A percentile compares a stretch with the other conserved stretches of the same genome.
Evolutionary conservation across 1,140 invertebrate genomes (phyloP).

Genomic region (Calephelis virginiensis): DNA sequence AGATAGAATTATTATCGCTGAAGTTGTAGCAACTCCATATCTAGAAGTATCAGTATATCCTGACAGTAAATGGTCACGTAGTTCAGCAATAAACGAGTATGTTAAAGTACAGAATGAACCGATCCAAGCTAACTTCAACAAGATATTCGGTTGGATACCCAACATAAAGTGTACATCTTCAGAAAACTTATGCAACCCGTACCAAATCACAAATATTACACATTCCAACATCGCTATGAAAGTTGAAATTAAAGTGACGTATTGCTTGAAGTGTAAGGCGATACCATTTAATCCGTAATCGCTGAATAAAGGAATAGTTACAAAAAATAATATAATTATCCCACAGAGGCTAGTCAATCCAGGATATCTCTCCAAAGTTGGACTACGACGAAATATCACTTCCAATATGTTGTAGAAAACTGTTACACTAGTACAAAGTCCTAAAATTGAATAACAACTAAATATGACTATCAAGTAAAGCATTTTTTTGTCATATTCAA

Average conservation of each 20-base stretch:
- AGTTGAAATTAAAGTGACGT: conserved; percentile 36
- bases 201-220: conserved; percentile 52
- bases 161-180: conserved; percentile 71
- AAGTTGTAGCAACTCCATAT: not conserved
- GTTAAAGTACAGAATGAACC: conserved; percentile 34
- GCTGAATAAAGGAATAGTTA: conserved; percentile 50
- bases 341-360: conserved; percentile 40
- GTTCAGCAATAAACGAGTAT: conserved; percentile 43
- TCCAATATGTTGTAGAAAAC: conserved; percentile 46
- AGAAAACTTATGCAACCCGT: conserved; percentile 53
- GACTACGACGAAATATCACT: conserved; percentile 30
- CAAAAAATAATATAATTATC: conserved; percentile 40
- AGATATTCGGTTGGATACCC: conserved; percentile 51
- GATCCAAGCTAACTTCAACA: conserved; percentile 49
- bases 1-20: not conserved
- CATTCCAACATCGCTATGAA: conserved; percentile 46
- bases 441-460: conserved; percentile 38
- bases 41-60: not conserved
- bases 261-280: conserved; percentile 32
- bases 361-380: conserved; percentile 45
- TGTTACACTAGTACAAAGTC: conserved; percentile 39
- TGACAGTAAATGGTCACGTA: conserved; percentile 26
- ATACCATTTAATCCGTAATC: conserved; percentile 34
- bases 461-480: conserved; percentile 47
- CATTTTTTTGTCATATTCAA: conserved; percentile 38